A percentile compares a stretch with the other conserved stretches of the same genome.
Evolutionary conservation across 2,888 invertebrate species (phyloP).

Genomic region (Brachypterus glaber): DNA sequence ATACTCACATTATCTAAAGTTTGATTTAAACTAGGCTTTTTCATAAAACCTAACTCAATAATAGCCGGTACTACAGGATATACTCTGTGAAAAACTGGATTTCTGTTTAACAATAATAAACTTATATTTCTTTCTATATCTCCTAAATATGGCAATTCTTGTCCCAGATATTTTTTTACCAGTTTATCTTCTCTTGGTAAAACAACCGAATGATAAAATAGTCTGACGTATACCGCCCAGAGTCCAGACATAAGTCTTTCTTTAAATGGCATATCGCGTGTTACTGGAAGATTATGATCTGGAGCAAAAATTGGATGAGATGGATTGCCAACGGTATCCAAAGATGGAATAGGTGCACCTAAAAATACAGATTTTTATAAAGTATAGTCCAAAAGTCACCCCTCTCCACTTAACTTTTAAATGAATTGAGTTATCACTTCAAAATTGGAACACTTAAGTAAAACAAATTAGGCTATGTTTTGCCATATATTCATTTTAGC

Average conservation of each 20-base stretch:
- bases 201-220: slow-evolving; percentile 14
- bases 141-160: slow-evolving; percentile 19
- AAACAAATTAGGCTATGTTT: too few relatives aligned
- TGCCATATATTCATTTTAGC: too few relatives aligned
- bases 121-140: slow-evolving; percentile 21
- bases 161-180: slow-evolving; percentile 18
- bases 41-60: slow-evolving; percentile 19
- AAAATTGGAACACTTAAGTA: too few relatives aligned
- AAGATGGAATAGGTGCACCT: not conserved
- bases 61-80: slow-evolving; percentile 22
- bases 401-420: too few relatives aligned
- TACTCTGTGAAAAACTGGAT: slow-evolving; percentile 19
- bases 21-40: too few relatives aligned
- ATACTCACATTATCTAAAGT: too few relatives aligned
- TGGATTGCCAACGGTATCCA: slow-evolving; percentile 7
- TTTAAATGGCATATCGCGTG: slow-evolving; percentile 16
- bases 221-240: slow-evolving; percentile 14
- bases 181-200: slow-evolving; percentile 17
- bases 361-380: too few relatives aligned
- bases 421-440: too few relatives aligned
- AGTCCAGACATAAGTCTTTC: slow-evolving; percentile 9
- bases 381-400: too few relatives aligned
- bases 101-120: slow-evolving; percentile 23
- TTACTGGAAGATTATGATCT: slow-evolving; percentile 19
- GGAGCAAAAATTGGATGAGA: slow-evolving; percentile 20